Evolutionary conservation across 2,888 invertebrate species (phyloP), one percentile per base, ranked within the genome.

Genomic region (Oithona nana): DNA sequence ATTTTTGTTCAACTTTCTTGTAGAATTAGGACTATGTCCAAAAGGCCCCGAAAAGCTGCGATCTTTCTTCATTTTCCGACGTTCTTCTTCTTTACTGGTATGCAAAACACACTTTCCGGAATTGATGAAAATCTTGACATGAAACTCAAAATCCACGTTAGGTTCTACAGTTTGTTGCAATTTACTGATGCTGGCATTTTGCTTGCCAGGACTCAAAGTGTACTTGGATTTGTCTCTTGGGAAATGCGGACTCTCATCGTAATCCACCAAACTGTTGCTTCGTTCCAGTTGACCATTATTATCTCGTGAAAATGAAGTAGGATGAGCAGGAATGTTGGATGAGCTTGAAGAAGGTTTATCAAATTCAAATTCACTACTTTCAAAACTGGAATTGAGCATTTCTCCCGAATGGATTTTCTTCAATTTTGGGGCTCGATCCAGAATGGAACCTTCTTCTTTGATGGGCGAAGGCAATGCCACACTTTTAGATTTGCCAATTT

Each of bases 71-170:
- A 83, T 82, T 39, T 68, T 65, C 28, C 80, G 74, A 65, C 83
- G 84, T 64, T 83, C 84, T 61, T 83, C 83, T 68, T 76, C 81
- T 31, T 30, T 31, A 8, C 28, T 57, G 65, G 94, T 94, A 72
- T 95, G 94, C 48, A 97, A 77, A 31, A 93, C 92, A 73, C 95
- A 97, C 74, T 94, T 92, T 8, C 95, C 95, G 69, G 90, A 90
- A 73, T 93, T 94, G 65, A 97, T 90, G 69, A 92, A 81, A 54
- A 95, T 93, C 75, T 93, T 93, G 4, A 97, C 88, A 72, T 94
- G 94, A 68, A 97, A 75, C 72, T 95, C 93, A 70, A 97, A 86
- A 74, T 95, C 94, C 62, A 95, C 88, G 71, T 88, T 92, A 0
- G 94, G 92, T 70, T 92, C 92, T 39, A 16, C 8, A 39, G 39